Evolutionary conservation across 2,888 invertebrate genomes (phyloP).

Genomic region (Ptychoptera contaminata): DNA sequence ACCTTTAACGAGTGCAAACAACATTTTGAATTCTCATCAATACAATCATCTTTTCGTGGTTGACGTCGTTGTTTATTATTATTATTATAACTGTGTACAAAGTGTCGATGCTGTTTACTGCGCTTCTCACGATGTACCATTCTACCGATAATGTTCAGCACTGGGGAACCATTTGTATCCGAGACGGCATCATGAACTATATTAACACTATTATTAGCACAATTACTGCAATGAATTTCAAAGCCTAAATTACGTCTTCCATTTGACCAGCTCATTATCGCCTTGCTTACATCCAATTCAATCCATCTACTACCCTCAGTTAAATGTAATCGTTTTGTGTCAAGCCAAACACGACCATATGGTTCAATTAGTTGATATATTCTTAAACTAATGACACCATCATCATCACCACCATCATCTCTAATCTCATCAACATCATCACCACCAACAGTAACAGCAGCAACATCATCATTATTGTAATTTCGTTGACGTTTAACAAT

Average conservation of each 20-base stretch:
- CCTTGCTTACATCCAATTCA: conserved; percentile 41
- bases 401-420: conserved; percentile 1
- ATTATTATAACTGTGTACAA: conserved; percentile 9
- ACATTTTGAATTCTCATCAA: conserved; percentile 38
- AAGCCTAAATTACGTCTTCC: conserved; percentile 35
- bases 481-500: conserved; percentile 4
- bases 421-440: conserved; percentile 8
- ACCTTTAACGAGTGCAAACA: conserved; percentile 51
- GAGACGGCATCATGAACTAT: conserved; percentile 21
- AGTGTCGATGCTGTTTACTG: conserved; percentile 12
- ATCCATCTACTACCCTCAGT: conserved; percentile 36
- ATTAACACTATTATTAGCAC: conserved; percentile 27
- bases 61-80: conserved; percentile 16
- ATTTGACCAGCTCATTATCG: conserved; percentile 33
- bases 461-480: conserved; percentile 4
- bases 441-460: conserved; percentile 1
- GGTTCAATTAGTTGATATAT: conserved; percentile 21
- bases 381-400: conserved; percentile 18
- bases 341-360: conserved; percentile 22
- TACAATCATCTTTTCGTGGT: conserved; percentile 36
- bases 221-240: conserved; percentile 37
- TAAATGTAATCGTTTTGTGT: conserved; percentile 24
- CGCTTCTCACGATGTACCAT: conserved; percentile 18
- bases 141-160: conserved; percentile 24
- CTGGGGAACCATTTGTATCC: conserved; percentile 15